These are phyloP conservation scores for Tenrec ecaudatus DNA, from an alignment of 2,113 vertebrate species.

Conservation along the genomic window DNA sequence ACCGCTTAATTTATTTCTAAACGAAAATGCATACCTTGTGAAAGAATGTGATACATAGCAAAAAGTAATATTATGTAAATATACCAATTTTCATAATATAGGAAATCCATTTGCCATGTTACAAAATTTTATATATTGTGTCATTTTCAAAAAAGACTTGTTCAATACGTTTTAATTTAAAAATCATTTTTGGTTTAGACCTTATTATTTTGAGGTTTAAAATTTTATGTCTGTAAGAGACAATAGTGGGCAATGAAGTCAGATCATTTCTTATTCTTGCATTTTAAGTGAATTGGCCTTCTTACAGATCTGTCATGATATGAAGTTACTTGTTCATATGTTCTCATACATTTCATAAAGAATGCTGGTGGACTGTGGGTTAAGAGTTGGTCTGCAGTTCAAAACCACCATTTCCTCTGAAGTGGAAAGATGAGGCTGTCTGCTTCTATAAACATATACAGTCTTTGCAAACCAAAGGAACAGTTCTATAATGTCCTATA, in stretches of 20 bases:
- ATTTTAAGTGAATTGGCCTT: conserved; percentile 29
- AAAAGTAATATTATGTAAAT: neutral
- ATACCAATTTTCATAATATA: neutral
- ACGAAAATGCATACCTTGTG: too few species aligned
- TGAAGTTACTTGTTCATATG: neutral
- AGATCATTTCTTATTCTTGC: neutral
- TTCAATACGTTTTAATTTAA: neutral
- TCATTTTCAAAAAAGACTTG: neutral
- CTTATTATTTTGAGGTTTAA: neutral
- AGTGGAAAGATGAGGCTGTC: too few species aligned
- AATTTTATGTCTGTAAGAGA: neutral
- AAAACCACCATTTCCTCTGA: too few species aligned
- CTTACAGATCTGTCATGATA: neutral
- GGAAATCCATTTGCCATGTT: neutral
- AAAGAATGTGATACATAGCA: too few species aligned
- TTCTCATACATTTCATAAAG: neutral
- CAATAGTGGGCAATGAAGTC: neutral
- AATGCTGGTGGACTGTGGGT: too few species aligned
- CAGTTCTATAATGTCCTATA: too few species aligned
- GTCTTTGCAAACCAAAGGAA: too few species aligned
- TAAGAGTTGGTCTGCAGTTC: too few species aligned
- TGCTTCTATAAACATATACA: too few species aligned
- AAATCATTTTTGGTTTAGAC: neutral
- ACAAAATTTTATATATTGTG: neutral
- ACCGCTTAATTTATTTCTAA: too few species aligned